Conservation (phyloP, 2,797 vertebrate species). For the Coregonus suidteri region DNA sequence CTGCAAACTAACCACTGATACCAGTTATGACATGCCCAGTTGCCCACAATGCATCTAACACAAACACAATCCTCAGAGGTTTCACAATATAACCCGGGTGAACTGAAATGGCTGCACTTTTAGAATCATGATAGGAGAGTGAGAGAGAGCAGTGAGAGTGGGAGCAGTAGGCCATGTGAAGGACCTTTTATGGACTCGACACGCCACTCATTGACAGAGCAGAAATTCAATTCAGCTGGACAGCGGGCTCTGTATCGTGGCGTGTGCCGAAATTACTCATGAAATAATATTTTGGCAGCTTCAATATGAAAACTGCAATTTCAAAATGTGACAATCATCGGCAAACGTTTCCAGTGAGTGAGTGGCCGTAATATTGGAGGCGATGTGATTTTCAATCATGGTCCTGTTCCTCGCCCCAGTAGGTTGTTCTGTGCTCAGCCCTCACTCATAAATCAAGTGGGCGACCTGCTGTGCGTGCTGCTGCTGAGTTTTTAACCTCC, state of each 20-base stretch:
- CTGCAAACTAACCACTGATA: neutral
- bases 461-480: neutral
- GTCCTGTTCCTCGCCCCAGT: neutral
- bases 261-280: neutral
- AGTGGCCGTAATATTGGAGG: neutral
- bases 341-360: neutral
- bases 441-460: neutral
- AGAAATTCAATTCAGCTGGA: neutral
- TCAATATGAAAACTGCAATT: neutral
- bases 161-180: neutral
- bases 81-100: neutral
- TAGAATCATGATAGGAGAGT: neutral
- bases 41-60: neutral
- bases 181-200: neutral
- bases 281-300: neutral
- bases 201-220: neutral
- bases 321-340: neutral
- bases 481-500: slow-evolving; percentile 1
- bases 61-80: neutral
- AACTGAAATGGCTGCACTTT: neutral
- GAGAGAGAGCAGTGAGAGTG: neutral
- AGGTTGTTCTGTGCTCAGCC: neutral
- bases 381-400: neutral
- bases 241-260: neutral
- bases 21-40: neutral